These are phyloP conservation scores for Tachyglossus aculeatus DNA, from an alignment of 2,797 vertebrate genomes.

Conservation along the genomic window DNA sequence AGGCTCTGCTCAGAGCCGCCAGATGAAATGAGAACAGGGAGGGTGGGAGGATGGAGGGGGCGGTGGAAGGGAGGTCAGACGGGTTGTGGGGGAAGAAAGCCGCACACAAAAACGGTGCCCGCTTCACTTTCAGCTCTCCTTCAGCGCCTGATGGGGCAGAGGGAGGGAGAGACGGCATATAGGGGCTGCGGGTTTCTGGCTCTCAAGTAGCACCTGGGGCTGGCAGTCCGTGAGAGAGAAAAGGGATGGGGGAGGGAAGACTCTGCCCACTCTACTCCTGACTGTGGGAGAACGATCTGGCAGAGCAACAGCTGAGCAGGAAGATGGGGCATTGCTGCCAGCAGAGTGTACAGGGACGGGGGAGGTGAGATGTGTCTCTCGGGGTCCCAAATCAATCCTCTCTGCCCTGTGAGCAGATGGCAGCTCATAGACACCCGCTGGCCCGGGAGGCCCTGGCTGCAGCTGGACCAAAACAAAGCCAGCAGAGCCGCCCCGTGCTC, in stretches of 20 bases:
- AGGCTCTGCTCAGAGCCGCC: slow-evolving; percentile 6
- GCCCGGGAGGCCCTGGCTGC: accelerated
- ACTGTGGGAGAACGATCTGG: too few species aligned
- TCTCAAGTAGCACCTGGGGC: accelerated
- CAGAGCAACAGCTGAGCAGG: accelerated
- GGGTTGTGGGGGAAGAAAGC: background rate
- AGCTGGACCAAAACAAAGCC: too few species aligned
- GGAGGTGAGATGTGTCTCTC: too few species aligned
- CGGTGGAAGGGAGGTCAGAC: background rate
- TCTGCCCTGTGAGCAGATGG: too few species aligned
- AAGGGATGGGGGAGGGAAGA: too few species aligned
- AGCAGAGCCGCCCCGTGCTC: too few species aligned
- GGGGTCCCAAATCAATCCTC: too few species aligned
- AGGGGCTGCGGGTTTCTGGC: background rate
- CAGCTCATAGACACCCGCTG: background rate
- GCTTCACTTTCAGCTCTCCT: too few species aligned
- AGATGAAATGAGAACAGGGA: slow-evolving; percentile 50
- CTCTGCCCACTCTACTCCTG: too few species aligned
- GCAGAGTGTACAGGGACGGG: background rate
- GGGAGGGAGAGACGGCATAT: slow-evolving; percentile 34
- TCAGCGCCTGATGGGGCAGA: too few species aligned
- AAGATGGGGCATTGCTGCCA: accelerated
- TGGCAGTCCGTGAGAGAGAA: accelerated
- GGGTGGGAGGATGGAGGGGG: slow-evolving; percentile 22
- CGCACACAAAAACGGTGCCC: too few species aligned